These are phyloP conservation scores for Silurus glanis DNA, from an alignment of 2,113 vertebrate species.

Conservation along the genomic window DNA sequence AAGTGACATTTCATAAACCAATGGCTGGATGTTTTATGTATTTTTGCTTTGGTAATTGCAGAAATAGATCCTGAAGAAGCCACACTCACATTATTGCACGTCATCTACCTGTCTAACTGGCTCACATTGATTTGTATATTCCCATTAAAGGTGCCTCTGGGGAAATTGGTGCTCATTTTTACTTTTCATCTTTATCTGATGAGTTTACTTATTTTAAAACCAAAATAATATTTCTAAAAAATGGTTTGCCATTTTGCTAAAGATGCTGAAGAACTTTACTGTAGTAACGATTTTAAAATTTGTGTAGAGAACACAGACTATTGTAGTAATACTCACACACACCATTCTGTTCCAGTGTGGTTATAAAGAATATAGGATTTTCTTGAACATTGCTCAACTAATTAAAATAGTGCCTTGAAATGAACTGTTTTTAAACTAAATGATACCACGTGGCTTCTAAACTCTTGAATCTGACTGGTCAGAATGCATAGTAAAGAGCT, in stretches of 20 bases:
- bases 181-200: background rate
- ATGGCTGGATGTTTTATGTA: background rate
- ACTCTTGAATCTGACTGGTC: background rate
- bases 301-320: too few species aligned
- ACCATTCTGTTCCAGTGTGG: too few species aligned
- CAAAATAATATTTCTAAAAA: background rate
- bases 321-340: background rate
- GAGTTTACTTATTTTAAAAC: background rate
- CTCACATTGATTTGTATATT: background rate
- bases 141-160: background rate
- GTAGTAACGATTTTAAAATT: too few species aligned
- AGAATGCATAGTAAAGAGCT: background rate
- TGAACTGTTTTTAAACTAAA: background rate
- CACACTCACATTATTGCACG: background rate
- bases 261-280: too few species aligned
- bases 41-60: background rate
- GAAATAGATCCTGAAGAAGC: background rate
- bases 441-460: background rate
- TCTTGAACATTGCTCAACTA: too few species aligned
- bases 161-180: background rate
- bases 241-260: background rate
- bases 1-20: background rate
- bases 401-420: too few species aligned
- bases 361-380: too few species aligned
- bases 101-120: too few species aligned